phyloP scores from a whole-genome alignment of 53 echinoderm and acorn worm genomes.

The Apostichopus leukothele region DNA sequence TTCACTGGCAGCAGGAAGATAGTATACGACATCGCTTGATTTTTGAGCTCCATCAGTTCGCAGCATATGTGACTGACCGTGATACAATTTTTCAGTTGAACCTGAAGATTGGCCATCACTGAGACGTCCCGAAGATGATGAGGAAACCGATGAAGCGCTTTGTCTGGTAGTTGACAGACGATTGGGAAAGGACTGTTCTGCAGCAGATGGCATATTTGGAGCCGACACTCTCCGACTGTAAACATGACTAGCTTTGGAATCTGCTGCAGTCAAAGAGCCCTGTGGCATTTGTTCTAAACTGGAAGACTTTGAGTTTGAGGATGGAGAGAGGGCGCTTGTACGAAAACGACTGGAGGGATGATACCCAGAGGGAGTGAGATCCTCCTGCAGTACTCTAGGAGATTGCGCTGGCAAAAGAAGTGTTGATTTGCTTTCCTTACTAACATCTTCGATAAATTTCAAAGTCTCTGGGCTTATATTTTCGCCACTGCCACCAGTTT shows the following conservation, averaged over 20 bases:
- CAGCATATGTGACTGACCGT: slow-evolving; percentile 51
- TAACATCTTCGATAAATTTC: slow-evolving; percentile 75
- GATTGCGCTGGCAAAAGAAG: slow-evolving; percentile 63
- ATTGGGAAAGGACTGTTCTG: slow-evolving; percentile 50
- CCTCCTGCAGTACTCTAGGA: background rate
- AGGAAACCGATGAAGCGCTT: slow-evolving; percentile 67
- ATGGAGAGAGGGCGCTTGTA: slow-evolving; percentile 13
- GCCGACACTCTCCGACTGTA: background rate
- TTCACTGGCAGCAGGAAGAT: slow-evolving; percentile 50
- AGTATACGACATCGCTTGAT: slow-evolving; percentile 50
- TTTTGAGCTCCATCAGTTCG: slow-evolving; percentile 43
- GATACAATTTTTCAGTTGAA: slow-evolving; percentile 65
- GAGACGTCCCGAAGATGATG: slow-evolving; percentile 71
- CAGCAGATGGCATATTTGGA: slow-evolving; percentile 14
- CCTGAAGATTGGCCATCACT: slow-evolving; percentile 68
- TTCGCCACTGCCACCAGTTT: background rate
- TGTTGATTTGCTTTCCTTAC: slow-evolving; percentile 67
- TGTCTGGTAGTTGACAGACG: slow-evolving; percentile 51
- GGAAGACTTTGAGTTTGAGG: slow-evolving; percentile 42
- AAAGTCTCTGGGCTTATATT: slow-evolving; percentile 75
- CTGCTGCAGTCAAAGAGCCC: slow-evolving; percentile 44
- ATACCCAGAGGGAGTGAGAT: background rate
- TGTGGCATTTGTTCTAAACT: slow-evolving; percentile 39
- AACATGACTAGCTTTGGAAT: background rate
- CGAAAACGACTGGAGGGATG: slow-evolving; percentile 32